phyloP scores from a whole-genome alignment of 2,888 invertebrate genomes.

The Euspilapteryx auroguttella region DNA sequence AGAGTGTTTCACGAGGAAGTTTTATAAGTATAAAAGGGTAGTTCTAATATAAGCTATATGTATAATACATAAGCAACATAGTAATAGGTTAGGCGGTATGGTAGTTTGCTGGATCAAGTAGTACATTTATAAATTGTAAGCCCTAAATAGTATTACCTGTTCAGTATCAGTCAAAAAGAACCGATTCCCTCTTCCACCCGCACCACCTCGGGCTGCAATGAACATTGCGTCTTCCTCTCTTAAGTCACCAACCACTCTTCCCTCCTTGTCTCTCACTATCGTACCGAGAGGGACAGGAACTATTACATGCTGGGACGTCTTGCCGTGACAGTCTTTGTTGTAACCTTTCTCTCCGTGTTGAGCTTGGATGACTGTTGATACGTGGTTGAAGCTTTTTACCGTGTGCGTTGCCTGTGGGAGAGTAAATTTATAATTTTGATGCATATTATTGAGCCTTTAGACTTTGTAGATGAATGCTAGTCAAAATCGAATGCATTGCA shows the following conservation, averaged over 20 bases:
- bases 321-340: conserved; percentile 79
- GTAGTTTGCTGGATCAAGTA: too few relatives aligned
- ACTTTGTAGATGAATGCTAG: too few relatives aligned
- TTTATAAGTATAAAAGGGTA: conserved; percentile 2
- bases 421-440: too few relatives aligned
- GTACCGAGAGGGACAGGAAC: conserved; percentile 85
- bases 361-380: conserved; percentile 62
- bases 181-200: conserved; percentile 93
- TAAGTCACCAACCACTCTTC: conserved; percentile 29
- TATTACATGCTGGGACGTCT: conserved; percentile 71
- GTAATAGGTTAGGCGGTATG: too few relatives aligned
- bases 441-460: too few relatives aligned
- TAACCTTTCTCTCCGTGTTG: conserved; percentile 73
- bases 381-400: conserved; percentile 70
- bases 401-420: conserved; percentile 58
- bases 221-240: conserved; percentile 70
- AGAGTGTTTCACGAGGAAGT: too few relatives aligned
- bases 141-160: conserved; percentile 61
- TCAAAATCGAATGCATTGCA: too few relatives aligned
- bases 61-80: too few relatives aligned
- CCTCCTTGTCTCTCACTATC: conserved; percentile 34
- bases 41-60: too few relatives aligned
- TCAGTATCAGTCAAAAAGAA: conserved; percentile 82
- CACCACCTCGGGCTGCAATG: conserved; percentile 92
- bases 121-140: too few relatives aligned